These are phyloP conservation scores for Sipunculus nudus DNA, from an alignment of 2,888 invertebrate genomes.

Conservation along the genomic window DNA sequence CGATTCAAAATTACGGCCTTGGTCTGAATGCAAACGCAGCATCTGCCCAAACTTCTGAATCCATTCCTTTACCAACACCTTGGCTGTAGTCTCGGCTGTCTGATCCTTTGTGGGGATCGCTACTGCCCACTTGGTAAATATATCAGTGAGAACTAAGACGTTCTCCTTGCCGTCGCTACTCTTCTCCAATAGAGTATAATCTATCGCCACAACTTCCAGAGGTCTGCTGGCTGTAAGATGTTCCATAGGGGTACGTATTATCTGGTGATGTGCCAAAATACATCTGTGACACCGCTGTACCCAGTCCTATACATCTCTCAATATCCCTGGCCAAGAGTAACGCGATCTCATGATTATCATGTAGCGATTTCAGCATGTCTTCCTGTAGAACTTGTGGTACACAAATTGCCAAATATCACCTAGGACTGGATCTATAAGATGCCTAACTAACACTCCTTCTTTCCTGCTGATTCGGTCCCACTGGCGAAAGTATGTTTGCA, in stretches of 20 bases:
- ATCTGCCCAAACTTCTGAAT: conserved; percentile 30
- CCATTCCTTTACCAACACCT: conserved; percentile 23
- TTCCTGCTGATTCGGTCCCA: no score
- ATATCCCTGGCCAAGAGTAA: neutral
- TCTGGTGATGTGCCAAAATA: no score
- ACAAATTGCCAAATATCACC: no score
- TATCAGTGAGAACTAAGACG: conserved; percentile 33
- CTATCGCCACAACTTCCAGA: conserved; percentile 29
- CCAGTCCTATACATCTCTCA: neutral
- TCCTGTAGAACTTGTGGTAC: no score
- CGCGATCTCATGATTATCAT: no score
- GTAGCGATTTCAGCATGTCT: no score
- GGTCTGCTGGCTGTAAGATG: conserved; percentile 14
- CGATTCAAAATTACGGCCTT: conserved; percentile 8
- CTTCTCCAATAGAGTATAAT: conserved; percentile 24
- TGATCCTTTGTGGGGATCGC: conserved; percentile 30
- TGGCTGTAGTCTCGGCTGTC: conserved; percentile 29
- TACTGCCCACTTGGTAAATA: conserved; percentile 30
- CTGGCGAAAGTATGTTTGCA: no score
- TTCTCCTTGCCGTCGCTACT: conserved; percentile 20
- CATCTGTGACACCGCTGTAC: neutral
- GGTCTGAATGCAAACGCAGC: conserved; percentile 1
- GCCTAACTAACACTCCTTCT: no score
- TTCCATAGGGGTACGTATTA: conserved; percentile 17
- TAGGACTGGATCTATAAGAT: no score